Evolutionary conservation across 2,797 vertebrate species (phyloP).

Genomic region (Cynopterus sphinx): DNA sequence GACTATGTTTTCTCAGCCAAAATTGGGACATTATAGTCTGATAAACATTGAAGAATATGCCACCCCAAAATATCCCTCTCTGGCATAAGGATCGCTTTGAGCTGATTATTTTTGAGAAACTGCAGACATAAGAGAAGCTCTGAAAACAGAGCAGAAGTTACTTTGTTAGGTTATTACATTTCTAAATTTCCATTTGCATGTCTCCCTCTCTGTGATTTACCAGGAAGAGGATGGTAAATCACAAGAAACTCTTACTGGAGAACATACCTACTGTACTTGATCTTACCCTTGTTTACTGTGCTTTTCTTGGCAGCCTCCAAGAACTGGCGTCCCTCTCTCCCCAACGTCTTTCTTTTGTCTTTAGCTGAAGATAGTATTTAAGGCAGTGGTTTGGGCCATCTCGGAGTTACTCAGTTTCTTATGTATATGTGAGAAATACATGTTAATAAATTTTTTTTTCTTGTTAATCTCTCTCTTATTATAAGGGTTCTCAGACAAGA

Average conservation of each 20-base stretch:
- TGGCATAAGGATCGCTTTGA: not conserved
- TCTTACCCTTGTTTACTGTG: not conserved
- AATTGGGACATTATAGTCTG: not conserved
- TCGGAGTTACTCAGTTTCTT: not conserved
- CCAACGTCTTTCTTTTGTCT: not conserved
- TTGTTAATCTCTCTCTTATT: not conserved
- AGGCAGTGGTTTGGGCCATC: not conserved
- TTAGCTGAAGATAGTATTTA: not conserved
- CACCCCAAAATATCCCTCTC: not conserved
- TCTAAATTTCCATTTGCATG: not conserved
- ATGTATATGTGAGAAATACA: not conserved
- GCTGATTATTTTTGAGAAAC: conserved; percentile 9
- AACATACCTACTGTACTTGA: not conserved
- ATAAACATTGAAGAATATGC: not conserved
- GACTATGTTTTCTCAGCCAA: not conserved
- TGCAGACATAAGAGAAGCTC: not conserved
- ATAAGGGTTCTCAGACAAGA: not conserved
- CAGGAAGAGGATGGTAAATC: not conserved
- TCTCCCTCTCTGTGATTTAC: not conserved
- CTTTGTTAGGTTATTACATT: not conserved
- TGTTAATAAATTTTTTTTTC: not conserved
- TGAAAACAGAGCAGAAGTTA: not conserved
- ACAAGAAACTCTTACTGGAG: not conserved
- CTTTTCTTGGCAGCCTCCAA: not conserved
- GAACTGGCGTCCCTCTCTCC: not conserved